phyloP scores from a whole-genome alignment of 1,140 invertebrate species.

The Dryas iulia region DNA sequence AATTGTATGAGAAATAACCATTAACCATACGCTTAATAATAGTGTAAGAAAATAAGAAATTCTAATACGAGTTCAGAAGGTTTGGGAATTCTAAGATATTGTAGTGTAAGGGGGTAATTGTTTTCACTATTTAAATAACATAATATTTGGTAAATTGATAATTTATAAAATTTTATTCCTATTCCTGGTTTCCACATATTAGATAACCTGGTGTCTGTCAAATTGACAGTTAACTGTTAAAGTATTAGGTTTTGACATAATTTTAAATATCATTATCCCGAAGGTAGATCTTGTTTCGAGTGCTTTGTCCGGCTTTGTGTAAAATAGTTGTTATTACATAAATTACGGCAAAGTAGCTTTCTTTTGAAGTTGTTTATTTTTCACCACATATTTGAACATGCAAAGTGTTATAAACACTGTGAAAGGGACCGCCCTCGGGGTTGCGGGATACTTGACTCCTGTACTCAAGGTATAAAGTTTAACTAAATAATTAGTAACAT shows the following conservation, averaged over 20 bases:
- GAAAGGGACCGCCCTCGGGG: slow-evolving; percentile 95
- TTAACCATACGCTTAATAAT: too few relatives aligned
- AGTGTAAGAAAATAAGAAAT: too few relatives aligned
- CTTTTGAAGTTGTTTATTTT: background rate
- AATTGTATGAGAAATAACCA: too few relatives aligned
- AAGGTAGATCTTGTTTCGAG: slow-evolving; percentile 12
- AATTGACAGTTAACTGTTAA: background rate
- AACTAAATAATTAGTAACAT: background rate
- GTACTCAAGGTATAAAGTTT: slow-evolving; percentile 87
- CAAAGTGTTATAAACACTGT: slow-evolving; percentile 97
- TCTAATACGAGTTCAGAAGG: too few relatives aligned
- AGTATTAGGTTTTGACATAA: background rate
- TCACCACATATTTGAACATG: slow-evolving; percentile 81
- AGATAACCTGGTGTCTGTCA: background rate
- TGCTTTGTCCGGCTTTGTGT: slow-evolving; percentile 32
- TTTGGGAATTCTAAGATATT: too few relatives aligned
- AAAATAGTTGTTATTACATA: slow-evolving; percentile 21
- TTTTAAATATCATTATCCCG: slow-evolving; percentile 13
- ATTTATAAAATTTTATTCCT: too few relatives aligned
- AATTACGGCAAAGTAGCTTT: slow-evolving; percentile 16
- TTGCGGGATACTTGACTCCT: slow-evolving; percentile 97
- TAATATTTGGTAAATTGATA: too few relatives aligned
- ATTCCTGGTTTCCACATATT: background rate
- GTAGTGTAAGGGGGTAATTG: too few relatives aligned
- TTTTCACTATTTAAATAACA: too few relatives aligned